Conservation (phyloP, 2,797 vertebrate genomes). For the Podargus strigoides region DNA sequence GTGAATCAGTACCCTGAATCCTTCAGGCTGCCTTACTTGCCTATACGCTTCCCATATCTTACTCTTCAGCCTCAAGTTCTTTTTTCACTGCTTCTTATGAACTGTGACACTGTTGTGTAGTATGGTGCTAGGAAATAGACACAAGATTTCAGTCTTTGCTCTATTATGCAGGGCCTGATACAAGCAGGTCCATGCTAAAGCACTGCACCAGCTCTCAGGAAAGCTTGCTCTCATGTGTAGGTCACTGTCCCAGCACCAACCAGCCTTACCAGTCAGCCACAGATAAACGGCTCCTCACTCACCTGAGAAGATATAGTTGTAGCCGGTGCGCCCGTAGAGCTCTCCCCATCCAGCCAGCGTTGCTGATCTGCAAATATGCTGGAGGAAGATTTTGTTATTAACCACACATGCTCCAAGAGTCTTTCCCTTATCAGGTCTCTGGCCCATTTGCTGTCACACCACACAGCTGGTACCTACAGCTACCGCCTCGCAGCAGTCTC, state of each 20-base stretch:
- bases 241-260: not conserved
- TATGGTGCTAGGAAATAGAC: accelerated
- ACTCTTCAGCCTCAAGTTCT: not conserved
- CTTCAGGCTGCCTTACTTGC: not conserved
- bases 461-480: not conserved
- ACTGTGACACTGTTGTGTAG: not conserved
- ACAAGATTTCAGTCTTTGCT: not conserved
- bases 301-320: constrained; percentile 99
- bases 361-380: constrained; percentile 97
- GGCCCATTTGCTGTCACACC: not conserved
- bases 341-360: constrained; percentile 97
- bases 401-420: not conserved
- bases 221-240: not conserved
- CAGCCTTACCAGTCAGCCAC: not conserved
- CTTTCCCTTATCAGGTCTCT: not conserved
- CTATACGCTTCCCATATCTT: not conserved
- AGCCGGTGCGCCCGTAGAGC: constrained; percentile 93
- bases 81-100: not conserved
- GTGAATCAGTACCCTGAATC: not conserved
- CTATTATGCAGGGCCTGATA: not conserved
- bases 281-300: not conserved
- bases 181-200: not conserved
- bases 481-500: not conserved
- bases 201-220: not conserved
- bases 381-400: constrained; percentile 22